Conservation (phyloP, 1,140 invertebrate species). For the Brachionus koreanus region DNA sequence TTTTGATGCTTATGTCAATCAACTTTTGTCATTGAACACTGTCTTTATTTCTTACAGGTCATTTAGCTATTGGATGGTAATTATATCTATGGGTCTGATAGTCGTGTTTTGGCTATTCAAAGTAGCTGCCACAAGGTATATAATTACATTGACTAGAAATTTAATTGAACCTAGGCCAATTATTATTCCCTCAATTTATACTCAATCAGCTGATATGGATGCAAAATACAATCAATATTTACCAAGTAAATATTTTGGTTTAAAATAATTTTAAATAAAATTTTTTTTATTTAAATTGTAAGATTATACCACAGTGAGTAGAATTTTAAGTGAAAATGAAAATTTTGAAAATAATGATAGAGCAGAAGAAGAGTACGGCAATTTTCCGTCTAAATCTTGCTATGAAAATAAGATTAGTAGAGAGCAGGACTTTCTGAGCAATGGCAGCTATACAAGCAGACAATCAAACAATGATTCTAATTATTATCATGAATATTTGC, state of each 20-base stretch:
- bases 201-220: background rate
- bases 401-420: background rate
- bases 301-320: constrained; percentile 31
- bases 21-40: constrained; percentile 1
- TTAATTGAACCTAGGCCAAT: constrained; percentile 6
- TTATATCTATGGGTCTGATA: constrained; percentile 14
- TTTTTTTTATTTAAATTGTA: too few species aligned
- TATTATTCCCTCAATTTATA: background rate
- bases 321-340: background rate
- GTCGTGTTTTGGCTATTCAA: constrained; percentile 37
- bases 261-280: too few species aligned
- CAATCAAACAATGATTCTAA: constrained; percentile 9
- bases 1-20: constrained; percentile 18
- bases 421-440: background rate
- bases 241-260: background rate
- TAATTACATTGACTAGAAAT: constrained; percentile 24
- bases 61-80: constrained; percentile 42
- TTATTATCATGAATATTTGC: constrained; percentile 38
- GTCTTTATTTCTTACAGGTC: constrained; percentile 34
- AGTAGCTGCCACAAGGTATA: constrained; percentile 9
- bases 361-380: background rate
- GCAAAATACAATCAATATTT: background rate
- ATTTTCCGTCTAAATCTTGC: background rate
- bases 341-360: background rate
- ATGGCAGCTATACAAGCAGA: background rate